Evolutionary conservation across 2,888 invertebrate species (phyloP).

Genomic region (Platycheirus albimanus): DNA sequence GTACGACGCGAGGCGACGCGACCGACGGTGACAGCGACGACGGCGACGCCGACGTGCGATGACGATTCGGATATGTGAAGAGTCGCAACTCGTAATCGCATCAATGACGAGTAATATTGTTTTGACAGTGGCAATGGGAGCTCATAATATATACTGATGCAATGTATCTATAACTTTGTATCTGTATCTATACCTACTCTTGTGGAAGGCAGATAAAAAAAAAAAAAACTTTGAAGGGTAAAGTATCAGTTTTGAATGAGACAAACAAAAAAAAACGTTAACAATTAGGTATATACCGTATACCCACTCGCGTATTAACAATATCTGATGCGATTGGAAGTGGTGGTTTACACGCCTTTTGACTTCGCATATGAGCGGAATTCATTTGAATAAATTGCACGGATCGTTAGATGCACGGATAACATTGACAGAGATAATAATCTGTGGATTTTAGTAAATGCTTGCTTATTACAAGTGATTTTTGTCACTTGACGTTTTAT

Average conservation of each 20-base stretch:
- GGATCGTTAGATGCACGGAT: constrained; percentile 28
- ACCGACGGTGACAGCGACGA: no score
- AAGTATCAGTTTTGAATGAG: background rate
- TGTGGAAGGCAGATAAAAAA: constrained; percentile 2
- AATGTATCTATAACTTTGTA: no score
- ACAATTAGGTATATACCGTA: constrained; percentile 16
- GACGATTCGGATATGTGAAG: constrained; percentile 9
- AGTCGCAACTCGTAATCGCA: constrained; percentile 7
- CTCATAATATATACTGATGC: background rate
- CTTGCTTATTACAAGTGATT: constrained; percentile 2
- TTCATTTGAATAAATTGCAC: constrained; percentile 56
- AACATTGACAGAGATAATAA: constrained; percentile 11
- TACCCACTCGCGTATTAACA: no score
- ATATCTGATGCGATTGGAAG: constrained; percentile 45
- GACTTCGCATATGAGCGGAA: constrained; percentile 6
- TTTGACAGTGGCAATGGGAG: constrained; percentile 49
- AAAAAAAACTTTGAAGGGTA: constrained; percentile 27
- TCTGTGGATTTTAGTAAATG: constrained; percentile 1
- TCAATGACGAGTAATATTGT: constrained; percentile 45
- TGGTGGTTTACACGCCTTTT: constrained; percentile 49
- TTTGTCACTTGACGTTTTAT: constrained; percentile 19
- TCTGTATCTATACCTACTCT: no score
- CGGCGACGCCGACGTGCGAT: no score
- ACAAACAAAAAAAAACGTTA: background rate
- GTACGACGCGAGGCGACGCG: no score